Conservation (phyloP, 2,113 vertebrate genomes). For the Mirza zaza region DNA sequence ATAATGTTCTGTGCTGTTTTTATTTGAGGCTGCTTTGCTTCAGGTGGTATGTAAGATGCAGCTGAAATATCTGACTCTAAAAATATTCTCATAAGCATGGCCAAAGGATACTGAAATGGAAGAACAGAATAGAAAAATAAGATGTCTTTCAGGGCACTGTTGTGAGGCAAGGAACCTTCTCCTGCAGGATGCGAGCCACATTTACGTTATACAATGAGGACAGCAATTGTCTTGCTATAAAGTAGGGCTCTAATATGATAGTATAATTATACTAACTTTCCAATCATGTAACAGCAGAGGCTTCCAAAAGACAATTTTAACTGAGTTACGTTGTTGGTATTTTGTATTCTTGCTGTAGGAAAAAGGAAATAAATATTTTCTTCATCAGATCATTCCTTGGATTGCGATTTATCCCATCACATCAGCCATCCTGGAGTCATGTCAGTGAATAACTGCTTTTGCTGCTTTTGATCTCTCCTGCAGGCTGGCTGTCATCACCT, state of each 20-base stretch:
- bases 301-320: background rate
- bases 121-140: background rate
- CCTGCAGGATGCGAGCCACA: background rate
- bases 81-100: background rate
- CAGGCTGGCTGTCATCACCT: background rate
- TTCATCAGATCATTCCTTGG: background rate
- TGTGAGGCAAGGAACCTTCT: background rate
- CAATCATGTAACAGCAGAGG: background rate
- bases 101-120: constrained; percentile 18
- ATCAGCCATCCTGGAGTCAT: background rate
- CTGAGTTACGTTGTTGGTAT: background rate
- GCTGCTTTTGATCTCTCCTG: background rate
- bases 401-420: background rate
- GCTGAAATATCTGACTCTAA: constrained; percentile 30
- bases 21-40: constrained; percentile 51
- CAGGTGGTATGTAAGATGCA: constrained; percentile 40
- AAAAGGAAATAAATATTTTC: background rate
- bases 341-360: background rate
- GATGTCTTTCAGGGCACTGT: background rate
- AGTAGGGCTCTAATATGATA: background rate
- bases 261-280: background rate
- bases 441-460: background rate
- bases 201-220: background rate
- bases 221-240: background rate
- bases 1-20: background rate